Conservation (phyloP, 92 coral and sea anemone genomes). For the Zoanthus gigantus region DNA sequence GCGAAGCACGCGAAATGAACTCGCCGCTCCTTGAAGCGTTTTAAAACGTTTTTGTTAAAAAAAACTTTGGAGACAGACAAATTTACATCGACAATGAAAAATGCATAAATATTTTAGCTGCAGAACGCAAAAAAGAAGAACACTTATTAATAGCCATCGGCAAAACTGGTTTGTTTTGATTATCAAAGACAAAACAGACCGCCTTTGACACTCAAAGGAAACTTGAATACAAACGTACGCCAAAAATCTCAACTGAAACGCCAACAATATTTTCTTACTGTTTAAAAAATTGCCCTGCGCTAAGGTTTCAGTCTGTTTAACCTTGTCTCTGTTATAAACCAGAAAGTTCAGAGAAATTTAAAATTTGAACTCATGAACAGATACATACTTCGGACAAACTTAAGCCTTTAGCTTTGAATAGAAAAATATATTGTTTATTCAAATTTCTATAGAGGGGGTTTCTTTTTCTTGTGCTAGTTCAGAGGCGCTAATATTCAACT, state of each 20-base stretch:
- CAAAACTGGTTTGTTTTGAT: conserved; percentile 30
- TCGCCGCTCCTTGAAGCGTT: background rate
- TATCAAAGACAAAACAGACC: conserved; percentile 42
- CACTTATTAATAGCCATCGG: conserved; percentile 22
- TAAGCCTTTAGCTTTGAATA: background rate
- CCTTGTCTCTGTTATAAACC: background rate
- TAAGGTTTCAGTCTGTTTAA: conserved; percentile 1
- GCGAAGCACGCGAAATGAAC: conserved; percentile 43
- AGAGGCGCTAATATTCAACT: conserved; percentile 23
- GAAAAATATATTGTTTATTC: background rate
- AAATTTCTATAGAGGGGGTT: background rate
- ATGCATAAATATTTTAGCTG: background rate
- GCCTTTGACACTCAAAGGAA: conserved; percentile 38
- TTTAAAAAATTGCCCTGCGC: background rate
- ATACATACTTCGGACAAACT: background rate
- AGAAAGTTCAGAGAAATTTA: background rate
- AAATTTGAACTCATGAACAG: background rate
- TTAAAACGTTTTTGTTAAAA: background rate
- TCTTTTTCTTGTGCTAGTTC: background rate
- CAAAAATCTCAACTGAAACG: conserved; percentile 6
- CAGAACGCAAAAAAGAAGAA: conserved; percentile 3
- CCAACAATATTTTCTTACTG: conserved; percentile 5
- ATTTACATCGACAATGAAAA: conserved; percentile 4
- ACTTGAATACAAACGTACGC: conserved; percentile 12
- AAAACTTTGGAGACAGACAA: background rate